A percentile compares a stretch with the other conserved stretches of the same genome.
Conservation (phyloP, 2,888 invertebrate species). For the Sesia apiformis region DNA sequence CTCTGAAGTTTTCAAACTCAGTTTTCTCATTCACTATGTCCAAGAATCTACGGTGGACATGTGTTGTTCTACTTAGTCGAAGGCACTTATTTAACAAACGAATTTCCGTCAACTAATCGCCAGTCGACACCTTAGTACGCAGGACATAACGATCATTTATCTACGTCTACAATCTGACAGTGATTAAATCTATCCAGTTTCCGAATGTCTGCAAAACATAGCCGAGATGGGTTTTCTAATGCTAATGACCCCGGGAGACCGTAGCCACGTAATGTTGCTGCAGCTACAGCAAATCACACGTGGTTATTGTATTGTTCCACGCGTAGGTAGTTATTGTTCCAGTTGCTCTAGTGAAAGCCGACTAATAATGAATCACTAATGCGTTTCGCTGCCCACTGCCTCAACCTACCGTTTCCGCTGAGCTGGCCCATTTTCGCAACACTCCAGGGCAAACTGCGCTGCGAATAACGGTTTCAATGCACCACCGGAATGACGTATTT, state of each 20-base stretch:
- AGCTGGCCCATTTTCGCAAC: conserved; percentile 47
- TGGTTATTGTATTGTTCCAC: not conserved
- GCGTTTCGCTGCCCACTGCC: conserved; percentile 36
- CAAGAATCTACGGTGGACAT: no score
- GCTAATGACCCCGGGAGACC: no score
- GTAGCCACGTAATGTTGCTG: no score
- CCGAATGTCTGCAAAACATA: not conserved
- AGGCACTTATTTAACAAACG: no score
- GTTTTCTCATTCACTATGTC: no score
- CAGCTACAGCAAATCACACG: not conserved
- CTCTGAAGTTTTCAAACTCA: no score
- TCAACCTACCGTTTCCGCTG: conserved; percentile 43
- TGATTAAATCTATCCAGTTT: not conserved
- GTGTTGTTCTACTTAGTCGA: no score
- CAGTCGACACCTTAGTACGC: no score
- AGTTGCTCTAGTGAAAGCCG: conserved; percentile 44
- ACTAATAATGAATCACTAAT: conserved; percentile 51
- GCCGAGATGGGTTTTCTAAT: not conserved
- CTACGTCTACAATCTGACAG: no score
- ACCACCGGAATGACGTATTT: not conserved
- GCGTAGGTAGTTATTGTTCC: conserved; percentile 48
- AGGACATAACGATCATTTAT: no score
- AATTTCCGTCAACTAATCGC: no score
- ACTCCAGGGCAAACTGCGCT: conserved; percentile 17
- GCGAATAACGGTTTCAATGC: not conserved